Percentiles rank a stretch among this genome's conserved stretches.
phyloP scores from a whole-genome alignment of 2,888 invertebrate genomes.

The Spodoptera littoralis region DNA sequence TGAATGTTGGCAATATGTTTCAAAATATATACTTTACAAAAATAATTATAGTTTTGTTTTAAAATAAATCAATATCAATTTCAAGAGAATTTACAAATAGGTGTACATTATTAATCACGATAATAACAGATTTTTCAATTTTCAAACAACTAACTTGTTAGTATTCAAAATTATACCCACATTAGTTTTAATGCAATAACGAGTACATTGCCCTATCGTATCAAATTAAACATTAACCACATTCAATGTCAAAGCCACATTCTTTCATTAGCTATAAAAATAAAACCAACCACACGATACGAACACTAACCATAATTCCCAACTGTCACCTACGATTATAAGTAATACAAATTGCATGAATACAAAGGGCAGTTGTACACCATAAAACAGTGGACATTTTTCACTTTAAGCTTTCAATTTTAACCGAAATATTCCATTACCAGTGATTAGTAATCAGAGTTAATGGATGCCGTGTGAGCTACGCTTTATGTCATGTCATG shows the following conservation, averaged over 20 bases:
- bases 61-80: too few species aligned
- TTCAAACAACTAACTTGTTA: too few species aligned
- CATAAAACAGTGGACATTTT: conserved; percentile 17
- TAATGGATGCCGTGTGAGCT: conserved; percentile 68
- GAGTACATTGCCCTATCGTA: background rate
- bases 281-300: conserved; percentile 2
- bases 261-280: background rate
- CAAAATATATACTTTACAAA: too few species aligned
- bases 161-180: too few species aligned
- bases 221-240: background rate
- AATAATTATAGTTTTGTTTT: too few species aligned
- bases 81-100: too few species aligned
- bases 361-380: conserved; percentile 3
- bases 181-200: too few species aligned
- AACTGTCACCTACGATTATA: conserved; percentile 22
- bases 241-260: conserved; percentile 18
- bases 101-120: too few species aligned
- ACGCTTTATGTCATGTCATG: conserved; percentile 66
- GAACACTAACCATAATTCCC: conserved; percentile 3
- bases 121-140: too few species aligned
- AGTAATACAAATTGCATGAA: conserved; percentile 19
- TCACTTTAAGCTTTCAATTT: conserved; percentile 47
- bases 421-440: conserved; percentile 65
- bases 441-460: conserved; percentile 73
- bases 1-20: too few species aligned